Base-by-base conservation (phyloP, 2,113 vertebrate species). In the Etheostoma spectabile region DNA sequence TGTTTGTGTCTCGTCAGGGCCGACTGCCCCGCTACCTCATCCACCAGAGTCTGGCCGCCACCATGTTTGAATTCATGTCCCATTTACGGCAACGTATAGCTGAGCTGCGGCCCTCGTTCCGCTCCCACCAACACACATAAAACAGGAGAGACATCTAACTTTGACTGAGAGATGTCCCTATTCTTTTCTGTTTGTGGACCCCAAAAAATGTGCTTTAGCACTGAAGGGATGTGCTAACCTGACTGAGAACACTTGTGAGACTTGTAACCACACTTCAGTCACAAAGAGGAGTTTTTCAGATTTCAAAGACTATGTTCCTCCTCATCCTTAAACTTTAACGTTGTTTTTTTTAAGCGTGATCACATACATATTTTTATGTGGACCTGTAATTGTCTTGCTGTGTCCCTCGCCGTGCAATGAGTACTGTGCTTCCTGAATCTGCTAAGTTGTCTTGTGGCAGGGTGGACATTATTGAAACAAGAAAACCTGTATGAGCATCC, bases 41-140 rank as follows among this genome's bases (percentile, higher is more conserved):
- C 93, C 96, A 99, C 90, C 98, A 99, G 94, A 99, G 97, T 90
- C 93, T 99, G 67, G 96, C 97, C 0, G 97, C 97, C 93, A 99
- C 97, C 94, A 99, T 99, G 98, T 98, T 99, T 35, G 98, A 99
- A 76, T 99, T 99, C 79, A 92, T 97, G 94, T 94, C 95, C 62
- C 96, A 98, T 93, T 94, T 99, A 67, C 96, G 98, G 1, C 96
- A 98, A 86, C 96, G 96, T 0, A 80, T 99, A 18, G 2, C 84
- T 0, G 97, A 98, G 30, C 83, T 97, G 33, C 90, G 93, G 12
- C 59, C 91, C 0, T 59, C 87, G 19, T 60, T 68, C 6, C 83
- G 21, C 56, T 90, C 83, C 52, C 85, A 80, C 22, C 84, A 67
- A 61, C 83, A 80, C 71, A 4, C 33, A 12, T 86, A 62, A 81